phyloP scores from a whole-genome alignment of 2,797 vertebrate species.

The Fratercula arctica region DNA sequence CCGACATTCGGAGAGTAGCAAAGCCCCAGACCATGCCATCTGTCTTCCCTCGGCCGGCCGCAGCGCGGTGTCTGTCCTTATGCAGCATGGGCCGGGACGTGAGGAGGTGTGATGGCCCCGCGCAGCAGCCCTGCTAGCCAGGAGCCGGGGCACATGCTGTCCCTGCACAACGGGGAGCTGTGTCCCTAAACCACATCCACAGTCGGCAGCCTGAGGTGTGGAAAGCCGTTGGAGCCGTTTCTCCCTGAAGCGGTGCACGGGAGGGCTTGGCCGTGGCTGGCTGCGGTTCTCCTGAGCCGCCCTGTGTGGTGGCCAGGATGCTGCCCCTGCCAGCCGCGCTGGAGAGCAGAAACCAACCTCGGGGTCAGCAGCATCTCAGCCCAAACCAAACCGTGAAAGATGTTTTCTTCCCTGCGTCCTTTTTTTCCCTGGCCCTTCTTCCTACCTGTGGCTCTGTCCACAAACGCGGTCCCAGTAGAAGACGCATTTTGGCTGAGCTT shows the following conservation, averaged over 20 bases:
- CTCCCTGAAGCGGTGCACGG: background rate
- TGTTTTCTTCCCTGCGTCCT: accelerated
- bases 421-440: background rate
- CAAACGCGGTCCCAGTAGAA: accelerated
- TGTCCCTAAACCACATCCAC: background rate
- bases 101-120: background rate
- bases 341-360: background rate
- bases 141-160: accelerated
- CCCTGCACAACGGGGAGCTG: background rate
- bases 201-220: background rate
- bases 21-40: background rate
- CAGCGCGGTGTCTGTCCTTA: accelerated
- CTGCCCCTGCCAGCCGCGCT: background rate
- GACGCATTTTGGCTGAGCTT: accelerated
- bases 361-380: background rate
- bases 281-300: background rate
- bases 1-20: background rate
- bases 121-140: background rate
- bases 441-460: background rate
- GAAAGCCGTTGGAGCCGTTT: background rate
- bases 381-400: background rate
- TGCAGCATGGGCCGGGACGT: accelerated
- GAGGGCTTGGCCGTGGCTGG: background rate
- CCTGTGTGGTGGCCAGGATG: accelerated
- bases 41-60: accelerated